phyloP scores from a whole-genome alignment of 92 coral and sea anemone species.

The Umimayanthus kanabou region DNA sequence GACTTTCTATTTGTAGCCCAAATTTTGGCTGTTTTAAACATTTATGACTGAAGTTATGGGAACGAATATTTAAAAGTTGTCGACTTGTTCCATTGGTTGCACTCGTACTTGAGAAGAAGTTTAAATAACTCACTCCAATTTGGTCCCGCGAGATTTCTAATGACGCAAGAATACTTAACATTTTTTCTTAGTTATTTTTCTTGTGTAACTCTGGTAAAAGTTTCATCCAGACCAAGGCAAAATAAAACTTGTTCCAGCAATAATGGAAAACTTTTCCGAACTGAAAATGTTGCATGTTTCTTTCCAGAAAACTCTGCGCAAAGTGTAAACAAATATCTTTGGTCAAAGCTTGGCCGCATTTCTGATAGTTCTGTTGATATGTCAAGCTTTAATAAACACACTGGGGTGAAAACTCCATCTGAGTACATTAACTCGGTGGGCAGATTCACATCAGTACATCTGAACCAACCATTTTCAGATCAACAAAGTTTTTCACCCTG shows the following conservation, averaged over 20 bases:
- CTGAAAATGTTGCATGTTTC: neutral
- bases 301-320: neutral
- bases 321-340: neutral
- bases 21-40: neutral
- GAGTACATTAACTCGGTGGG: neutral
- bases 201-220: too few species aligned
- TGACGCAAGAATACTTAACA: neutral
- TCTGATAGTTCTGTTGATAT: neutral
- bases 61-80: conserved; percentile 10
- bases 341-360: neutral
- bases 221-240: neutral
- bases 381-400: neutral
- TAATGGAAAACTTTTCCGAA: neutral
- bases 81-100: neutral
- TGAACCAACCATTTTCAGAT: conserved; percentile 40
- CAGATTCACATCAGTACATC: conserved; percentile 22
- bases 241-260: neutral
- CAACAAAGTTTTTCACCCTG: conserved; percentile 37
- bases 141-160: neutral
- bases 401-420: neutral
- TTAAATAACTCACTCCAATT: neutral
- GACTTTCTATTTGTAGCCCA: neutral
- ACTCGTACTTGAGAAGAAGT: neutral
- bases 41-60: neutral
- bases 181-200: neutral